A percentile compares a stretch with the other conserved stretches of the same genome.
These are phyloP conservation scores for Leptopterna dolabrata DNA, from an alignment of 2,888 invertebrate genomes.

Conservation along the genomic window DNA sequence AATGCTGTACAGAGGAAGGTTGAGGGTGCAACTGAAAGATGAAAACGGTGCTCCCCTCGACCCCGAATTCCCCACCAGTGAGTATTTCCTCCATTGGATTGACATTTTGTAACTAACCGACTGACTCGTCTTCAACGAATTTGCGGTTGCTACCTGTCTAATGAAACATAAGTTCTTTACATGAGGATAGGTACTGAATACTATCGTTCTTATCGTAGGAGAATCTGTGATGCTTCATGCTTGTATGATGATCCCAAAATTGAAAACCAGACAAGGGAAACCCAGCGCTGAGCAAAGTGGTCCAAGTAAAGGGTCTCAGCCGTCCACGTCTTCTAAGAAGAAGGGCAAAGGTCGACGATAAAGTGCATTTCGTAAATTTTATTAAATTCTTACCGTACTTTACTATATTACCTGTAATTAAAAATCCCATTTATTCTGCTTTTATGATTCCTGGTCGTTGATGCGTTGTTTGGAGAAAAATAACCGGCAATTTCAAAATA, in stretches of 20 bases:
- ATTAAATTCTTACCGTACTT: not conserved
- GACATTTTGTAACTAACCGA: no score
- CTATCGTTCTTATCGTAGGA: constrained; percentile 67
- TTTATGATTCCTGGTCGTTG: not conserved
- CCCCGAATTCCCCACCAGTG: constrained; percentile 76
- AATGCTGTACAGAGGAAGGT: constrained; percentile 83
- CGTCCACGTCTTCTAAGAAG: constrained; percentile 66
- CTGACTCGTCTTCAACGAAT: no score
- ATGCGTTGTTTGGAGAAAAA: no score
- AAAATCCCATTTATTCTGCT: not conserved
- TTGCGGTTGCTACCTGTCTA: no score
- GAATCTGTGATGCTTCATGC: constrained; percentile 82
- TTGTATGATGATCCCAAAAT: constrained; percentile 88
- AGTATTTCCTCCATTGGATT: constrained; percentile 62
- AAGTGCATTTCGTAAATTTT: constrained; percentile 55
- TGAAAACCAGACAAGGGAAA: constrained; percentile 82
- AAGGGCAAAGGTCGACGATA: constrained; percentile 69
- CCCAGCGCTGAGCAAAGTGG: constrained; percentile 63
- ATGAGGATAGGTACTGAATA: not conserved
- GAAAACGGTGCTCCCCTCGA: constrained; percentile 85
- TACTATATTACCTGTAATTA: not conserved
- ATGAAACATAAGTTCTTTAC: no score
- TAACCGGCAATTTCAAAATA: no score
- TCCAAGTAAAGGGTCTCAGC: constrained; percentile 41
- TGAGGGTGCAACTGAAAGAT: constrained; percentile 91